phyloP scores from a whole-genome alignment of 2,797 vertebrate species.

The Falco biarmicus region DNA sequence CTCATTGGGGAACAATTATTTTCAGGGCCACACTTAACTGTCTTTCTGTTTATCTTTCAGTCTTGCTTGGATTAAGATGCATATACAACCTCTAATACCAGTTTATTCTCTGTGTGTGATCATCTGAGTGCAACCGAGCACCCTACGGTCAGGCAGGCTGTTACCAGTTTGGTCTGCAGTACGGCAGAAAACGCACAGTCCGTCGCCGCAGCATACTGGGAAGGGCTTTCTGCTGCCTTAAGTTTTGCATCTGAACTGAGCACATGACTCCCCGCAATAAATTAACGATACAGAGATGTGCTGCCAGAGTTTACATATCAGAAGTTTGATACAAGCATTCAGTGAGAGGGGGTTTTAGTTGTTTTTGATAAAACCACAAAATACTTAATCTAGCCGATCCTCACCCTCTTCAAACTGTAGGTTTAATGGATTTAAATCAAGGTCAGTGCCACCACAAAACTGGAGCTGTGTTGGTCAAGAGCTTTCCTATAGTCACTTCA shows the following conservation, averaged over 20 bases:
- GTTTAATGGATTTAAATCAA: neutral
- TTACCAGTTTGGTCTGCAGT: neutral
- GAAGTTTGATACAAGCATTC: neutral
- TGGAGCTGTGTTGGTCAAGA: neutral
- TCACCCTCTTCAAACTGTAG: neutral
- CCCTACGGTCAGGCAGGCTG: neutral
- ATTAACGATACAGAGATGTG: neutral
- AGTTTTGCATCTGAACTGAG: neutral
- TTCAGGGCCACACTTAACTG: neutral
- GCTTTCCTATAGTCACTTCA: neutral
- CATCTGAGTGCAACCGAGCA: neutral
- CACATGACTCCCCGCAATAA: neutral
- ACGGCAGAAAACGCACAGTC: neutral
- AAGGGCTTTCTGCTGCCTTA: neutral
- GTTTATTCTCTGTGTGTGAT: neutral
- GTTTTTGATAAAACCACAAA: neutral
- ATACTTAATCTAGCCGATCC: neutral
- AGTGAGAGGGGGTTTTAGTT: neutral
- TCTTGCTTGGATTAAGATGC: neutral
- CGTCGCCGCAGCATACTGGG: neutral
- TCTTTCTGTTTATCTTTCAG: neutral
- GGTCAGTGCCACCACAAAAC: neutral
- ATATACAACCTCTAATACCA: neutral
- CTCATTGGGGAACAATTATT: neutral
- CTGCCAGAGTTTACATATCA: neutral